phyloP scores from a whole-genome alignment of 2,797 vertebrate species.

The Neostethus bicornis region DNA sequence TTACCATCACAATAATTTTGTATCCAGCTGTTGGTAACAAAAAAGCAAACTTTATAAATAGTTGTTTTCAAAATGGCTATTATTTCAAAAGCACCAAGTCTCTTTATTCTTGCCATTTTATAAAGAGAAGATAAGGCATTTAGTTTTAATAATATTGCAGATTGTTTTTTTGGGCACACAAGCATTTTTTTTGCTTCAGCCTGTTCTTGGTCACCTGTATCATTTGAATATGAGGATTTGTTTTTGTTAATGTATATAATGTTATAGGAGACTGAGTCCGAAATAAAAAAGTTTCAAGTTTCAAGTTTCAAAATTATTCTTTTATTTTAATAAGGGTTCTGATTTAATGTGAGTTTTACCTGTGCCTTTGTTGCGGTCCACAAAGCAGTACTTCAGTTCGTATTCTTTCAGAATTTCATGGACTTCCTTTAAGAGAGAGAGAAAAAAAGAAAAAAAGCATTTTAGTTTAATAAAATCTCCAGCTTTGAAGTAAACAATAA shows the following conservation, averaged over 20 bases:
- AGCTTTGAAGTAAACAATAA: neutral
- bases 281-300: no score
- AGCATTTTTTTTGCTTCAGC: no score
- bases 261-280: no score
- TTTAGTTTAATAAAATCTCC: conserved; percentile 2
- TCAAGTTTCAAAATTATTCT: conserved; percentile 2
- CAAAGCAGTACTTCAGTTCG: conserved; percentile 97
- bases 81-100: no score
- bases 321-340: conserved; percentile 1
- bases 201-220: no score
- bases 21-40: no score
- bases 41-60: no score
- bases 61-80: no score
- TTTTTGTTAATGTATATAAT: no score
- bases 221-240: no score
- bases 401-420: conserved; percentile 94
- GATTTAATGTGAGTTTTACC: conserved; percentile 77
- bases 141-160: neutral
- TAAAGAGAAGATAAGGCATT: neutral
- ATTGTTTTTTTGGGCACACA: no score
- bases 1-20: neutral
- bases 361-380: conserved; percentile 98
- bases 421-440: conserved; percentile 85
- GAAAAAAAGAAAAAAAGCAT: conserved; percentile 8
- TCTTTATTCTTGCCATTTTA: neutral